These are phyloP conservation scores for Neofelis nebulosa DNA, from an alignment of 2,113 vertebrate genomes.

Conservation along the genomic window DNA sequence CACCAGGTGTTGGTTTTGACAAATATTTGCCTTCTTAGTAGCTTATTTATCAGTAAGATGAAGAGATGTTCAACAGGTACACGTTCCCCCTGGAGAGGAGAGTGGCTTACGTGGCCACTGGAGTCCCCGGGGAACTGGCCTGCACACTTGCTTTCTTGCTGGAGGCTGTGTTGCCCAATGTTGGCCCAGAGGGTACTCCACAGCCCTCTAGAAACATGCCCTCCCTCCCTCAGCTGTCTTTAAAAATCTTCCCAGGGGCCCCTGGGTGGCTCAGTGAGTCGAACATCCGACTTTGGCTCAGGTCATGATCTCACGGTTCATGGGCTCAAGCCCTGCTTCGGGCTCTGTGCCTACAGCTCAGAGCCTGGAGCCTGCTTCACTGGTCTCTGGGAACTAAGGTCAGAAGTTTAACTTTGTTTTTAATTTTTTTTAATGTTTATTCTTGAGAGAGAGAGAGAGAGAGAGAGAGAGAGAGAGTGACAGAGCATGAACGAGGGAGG, in stretches of 20 bases:
- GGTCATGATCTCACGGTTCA: too few relatives aligned
- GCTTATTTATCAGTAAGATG: not conserved
- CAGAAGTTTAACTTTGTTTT: not conserved
- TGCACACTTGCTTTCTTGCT: not conserved
- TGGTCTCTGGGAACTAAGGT: not conserved
- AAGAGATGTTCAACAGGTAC: not conserved
- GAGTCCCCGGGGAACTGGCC: not conserved
- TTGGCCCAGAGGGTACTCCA: fast-evolving
- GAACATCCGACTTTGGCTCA: too few relatives aligned
- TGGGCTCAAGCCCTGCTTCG: too few relatives aligned
- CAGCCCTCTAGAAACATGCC: not conserved
- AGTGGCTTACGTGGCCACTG: not conserved
- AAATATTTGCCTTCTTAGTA: not conserved
- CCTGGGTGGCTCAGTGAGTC: too few relatives aligned
- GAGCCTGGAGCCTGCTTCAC: too few relatives aligned
- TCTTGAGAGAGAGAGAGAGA: too few relatives aligned
- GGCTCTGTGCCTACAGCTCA: too few relatives aligned
- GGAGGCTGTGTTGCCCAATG: not conserved
- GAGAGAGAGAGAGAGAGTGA: too few relatives aligned
- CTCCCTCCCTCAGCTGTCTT: not conserved
- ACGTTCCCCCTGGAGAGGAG: not conserved
- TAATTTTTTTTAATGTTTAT: not conserved
- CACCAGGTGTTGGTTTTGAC: not conserved
- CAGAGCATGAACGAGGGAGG: too few relatives aligned
- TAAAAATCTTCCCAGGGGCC: not conserved